Percentiles rank a stretch among this genome's conserved stretches.
Evolutionary conservation across 2,113 vertebrate species (phyloP).

Genomic region (Ivindomyrus marchei): DNA sequence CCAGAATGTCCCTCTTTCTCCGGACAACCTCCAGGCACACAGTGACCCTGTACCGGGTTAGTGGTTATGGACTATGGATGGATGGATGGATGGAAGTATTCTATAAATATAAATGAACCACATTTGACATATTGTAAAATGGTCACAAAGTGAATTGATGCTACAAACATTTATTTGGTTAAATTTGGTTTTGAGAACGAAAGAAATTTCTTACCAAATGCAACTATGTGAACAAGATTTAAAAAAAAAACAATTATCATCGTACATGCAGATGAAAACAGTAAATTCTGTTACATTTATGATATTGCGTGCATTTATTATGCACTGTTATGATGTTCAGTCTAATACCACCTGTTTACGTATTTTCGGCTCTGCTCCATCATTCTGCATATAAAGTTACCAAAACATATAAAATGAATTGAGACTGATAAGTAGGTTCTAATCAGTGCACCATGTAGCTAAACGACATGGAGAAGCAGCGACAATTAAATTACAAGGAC

Average conservation of each 20-base stretch:
- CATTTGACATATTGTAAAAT: neutral
- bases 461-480: neutral
- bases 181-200: neutral
- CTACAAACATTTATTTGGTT: neutral
- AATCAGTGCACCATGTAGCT: neutral
- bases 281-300: neutral
- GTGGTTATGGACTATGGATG: neutral
- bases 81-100: neutral
- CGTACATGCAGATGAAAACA: neutral
- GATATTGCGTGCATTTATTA: neutral
- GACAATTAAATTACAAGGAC: conserved; percentile 11
- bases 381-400: neutral
- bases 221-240: neutral
- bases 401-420: neutral
- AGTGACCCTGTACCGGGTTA: neutral
- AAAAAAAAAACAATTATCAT: neutral
- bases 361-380: neutral
- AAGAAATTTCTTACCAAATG: neutral
- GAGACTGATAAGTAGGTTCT: neutral
- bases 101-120: neutral
- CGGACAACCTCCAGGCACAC: neutral
- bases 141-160: neutral
- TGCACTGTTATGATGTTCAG: neutral
- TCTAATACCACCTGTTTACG: neutral
- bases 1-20: neutral